Evolutionary conservation across 2,797 vertebrate genomes (phyloP).

Genomic region (Graptemys geographica): DNA sequence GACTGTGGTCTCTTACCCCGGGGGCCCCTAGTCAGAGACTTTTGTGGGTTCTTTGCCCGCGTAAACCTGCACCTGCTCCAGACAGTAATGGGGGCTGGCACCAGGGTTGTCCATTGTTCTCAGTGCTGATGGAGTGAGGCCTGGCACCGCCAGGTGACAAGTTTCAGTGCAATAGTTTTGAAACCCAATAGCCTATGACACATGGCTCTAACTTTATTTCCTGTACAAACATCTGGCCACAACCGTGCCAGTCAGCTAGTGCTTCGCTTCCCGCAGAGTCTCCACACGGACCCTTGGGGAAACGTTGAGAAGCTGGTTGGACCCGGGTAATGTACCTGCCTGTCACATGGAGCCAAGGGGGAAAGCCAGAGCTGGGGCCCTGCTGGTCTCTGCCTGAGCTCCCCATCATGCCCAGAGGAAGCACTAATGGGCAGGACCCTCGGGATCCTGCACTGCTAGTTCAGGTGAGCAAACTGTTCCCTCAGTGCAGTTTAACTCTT

Average conservation of each 20-base stretch:
- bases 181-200: background rate
- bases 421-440: no score
- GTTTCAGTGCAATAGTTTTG: background rate
- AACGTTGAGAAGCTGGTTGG: background rate
- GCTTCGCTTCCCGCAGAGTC: background rate
- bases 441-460: no score
- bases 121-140: background rate
- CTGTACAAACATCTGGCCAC: no score
- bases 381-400: no score
- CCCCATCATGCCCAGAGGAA: no score
- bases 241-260: background rate
- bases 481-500: background rate
- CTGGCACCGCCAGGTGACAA: background rate
- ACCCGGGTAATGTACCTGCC: background rate
- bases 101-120: background rate
- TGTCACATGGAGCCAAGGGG: background rate
- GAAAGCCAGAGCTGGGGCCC: no score
- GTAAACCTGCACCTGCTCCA: background rate
- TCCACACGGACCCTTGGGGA: no score
- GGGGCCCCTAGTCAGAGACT: background rate
- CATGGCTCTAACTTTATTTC: background rate
- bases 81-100: background rate
- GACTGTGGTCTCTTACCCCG: background rate
- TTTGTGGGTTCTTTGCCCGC: background rate
- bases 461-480: background rate